phyloP scores from a whole-genome alignment of 92 coral and sea anemone genomes.

The Hydrozoanthus gracilis region DNA sequence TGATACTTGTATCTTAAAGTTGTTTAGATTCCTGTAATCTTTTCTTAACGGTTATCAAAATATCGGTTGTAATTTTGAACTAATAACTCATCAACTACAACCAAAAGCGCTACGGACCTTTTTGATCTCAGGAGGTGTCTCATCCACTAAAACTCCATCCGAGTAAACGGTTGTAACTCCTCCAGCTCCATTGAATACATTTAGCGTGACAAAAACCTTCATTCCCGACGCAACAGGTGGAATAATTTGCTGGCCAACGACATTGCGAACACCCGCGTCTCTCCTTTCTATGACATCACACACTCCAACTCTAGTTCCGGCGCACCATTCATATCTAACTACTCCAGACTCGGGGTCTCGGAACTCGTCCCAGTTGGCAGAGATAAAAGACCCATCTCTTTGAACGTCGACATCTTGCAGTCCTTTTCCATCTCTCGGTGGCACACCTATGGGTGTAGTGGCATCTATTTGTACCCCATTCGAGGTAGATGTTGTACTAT shows the following conservation, averaged over 20 bases:
- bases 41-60: too few relatives aligned
- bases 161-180: slow-evolving; percentile 54
- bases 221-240: slow-evolving; percentile 67
- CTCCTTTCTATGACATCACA: slow-evolving; percentile 77
- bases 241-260: slow-evolving; percentile 44
- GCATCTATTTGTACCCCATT: slow-evolving; percentile 39
- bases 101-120: neutral
- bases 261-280: slow-evolving; percentile 44
- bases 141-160: slow-evolving; percentile 74
- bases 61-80: too few relatives aligned
- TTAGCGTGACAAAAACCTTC: slow-evolving; percentile 65
- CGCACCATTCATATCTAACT: slow-evolving; percentile 72
- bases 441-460: slow-evolving; percentile 58
- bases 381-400: slow-evolving; percentile 57
- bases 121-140: slow-evolving; percentile 57
- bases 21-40: too few relatives aligned
- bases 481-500: neutral
- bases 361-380: slow-evolving; percentile 85
- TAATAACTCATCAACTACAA: neutral
- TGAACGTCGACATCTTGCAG: slow-evolving; percentile 32
- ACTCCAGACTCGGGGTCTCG: slow-evolving; percentile 78
- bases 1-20: too few relatives aligned
- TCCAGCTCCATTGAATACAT: slow-evolving; percentile 75
- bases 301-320: slow-evolving; percentile 74
- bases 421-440: slow-evolving; percentile 62